A percentile compares a stretch with the other conserved stretches of the same genome.
These are phyloP conservation scores for Regulus satrapa DNA, from an alignment of 2,113 vertebrate species.

Conservation along the genomic window DNA sequence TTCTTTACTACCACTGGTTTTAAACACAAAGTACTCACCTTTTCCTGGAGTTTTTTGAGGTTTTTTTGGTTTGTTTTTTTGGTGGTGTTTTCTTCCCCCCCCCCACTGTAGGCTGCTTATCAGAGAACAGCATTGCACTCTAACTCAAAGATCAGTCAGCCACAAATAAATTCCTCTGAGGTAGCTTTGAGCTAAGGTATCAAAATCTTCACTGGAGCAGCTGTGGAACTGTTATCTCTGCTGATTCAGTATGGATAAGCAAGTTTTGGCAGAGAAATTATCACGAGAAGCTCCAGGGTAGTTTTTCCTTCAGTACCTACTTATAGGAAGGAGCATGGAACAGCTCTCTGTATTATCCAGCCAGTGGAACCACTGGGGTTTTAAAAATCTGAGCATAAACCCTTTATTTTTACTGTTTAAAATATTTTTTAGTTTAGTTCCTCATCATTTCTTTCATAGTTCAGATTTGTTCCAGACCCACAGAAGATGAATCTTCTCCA, in stretches of 20 bases:
- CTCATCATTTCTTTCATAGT: background rate
- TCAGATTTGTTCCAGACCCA: background rate
- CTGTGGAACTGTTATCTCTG: background rate
- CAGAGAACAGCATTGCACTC: background rate
- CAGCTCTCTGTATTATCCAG: background rate
- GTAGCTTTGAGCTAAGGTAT: background rate
- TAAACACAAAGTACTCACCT: background rate
- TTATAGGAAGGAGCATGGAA: background rate
- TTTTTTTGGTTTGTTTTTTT: too few relatives aligned
- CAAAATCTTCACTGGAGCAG: background rate
- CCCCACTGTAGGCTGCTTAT: background rate
- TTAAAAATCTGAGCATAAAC: background rate
- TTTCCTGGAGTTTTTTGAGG: background rate
- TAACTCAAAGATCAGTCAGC: background rate
- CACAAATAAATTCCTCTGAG: background rate
- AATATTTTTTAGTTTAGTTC: background rate
- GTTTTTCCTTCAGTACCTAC: background rate
- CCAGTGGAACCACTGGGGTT: background rate
- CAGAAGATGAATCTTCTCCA: background rate
- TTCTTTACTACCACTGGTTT: background rate
- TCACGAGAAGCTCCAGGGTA: background rate
- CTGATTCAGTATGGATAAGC: background rate
- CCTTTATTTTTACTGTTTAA: background rate
- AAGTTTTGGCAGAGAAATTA: background rate
- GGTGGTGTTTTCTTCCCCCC: too few relatives aligned